Base-by-base conservation (phyloP, 1,140 invertebrate genomes). In the Ectropis grisescens region DNA sequence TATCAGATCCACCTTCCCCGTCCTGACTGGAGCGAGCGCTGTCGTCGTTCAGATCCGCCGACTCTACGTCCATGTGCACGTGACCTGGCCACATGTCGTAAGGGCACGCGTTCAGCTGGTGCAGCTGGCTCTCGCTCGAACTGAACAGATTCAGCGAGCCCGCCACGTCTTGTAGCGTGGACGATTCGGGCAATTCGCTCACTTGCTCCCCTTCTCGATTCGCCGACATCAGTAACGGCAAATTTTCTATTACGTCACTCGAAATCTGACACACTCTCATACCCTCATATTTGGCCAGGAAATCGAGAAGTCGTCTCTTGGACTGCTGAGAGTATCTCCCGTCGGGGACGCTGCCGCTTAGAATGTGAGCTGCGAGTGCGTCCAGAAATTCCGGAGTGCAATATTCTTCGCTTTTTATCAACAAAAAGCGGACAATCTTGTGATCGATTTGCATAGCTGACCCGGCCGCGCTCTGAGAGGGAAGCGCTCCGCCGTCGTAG, bases 1-100 rank as follows among this genome's bases (percentile, higher is more conserved):
- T 11, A 83, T 72, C 13, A 83, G 53, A 54, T 83, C 82, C 8
- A 82, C 66, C 37, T 82, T 82, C 6, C 62, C n/a, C 67, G 16
- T 82, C 79, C 28, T 71, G 66, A 39, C 56, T 61, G 39, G 59
- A 68, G n/a, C 58, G 58, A n/a, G 60, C 55, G 28, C 58, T 64
- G 27, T 49, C 55, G 11, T 69, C 67, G 29, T 60, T 62, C 33
- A 60, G 28, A 10, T 74, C 62, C 4, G 29, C 31, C 6, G 44
- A 42, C n/a, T 69, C 69, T 2, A 67, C 60, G 16, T 75, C 68
- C 58, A 76, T 61, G 27, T 76, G 68, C 1, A 75, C 58, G 24
- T 72, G 70, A 6, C 62, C 70, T 4, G 68, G 51, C 76, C 76
- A 81, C 58, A 70, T 52, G 13, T 75, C 71, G 38, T 74, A 81